Conservation (phyloP, 37 sponge, comb jelly and placozoan species). For the Theonella swinhoei region DNA sequence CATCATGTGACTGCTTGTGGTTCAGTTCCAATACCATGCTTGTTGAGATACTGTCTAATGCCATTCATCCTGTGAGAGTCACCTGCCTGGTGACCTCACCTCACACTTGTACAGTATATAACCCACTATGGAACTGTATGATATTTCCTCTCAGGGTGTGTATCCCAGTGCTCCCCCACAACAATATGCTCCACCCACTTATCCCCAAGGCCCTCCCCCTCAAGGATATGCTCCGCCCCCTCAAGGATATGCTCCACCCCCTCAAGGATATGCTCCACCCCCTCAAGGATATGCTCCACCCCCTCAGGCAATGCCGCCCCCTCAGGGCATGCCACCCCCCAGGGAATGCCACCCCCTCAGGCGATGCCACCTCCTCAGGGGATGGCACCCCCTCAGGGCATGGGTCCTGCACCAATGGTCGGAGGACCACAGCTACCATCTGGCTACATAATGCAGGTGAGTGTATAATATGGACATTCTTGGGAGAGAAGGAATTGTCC, state of each 20-base stretch:
- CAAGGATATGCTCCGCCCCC: slow-evolving; percentile 25
- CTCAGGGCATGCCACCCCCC: slow-evolving; percentile 6
- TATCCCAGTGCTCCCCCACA: slow-evolving; percentile 1
- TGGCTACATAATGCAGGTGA: slow-evolving; percentile 30
- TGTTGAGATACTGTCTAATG: background rate
- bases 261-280: background rate
- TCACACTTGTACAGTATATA: no score
- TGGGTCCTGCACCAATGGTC: background rate
- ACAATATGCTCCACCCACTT: background rate
- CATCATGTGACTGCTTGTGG: background rate
- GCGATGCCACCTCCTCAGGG: slow-evolving; percentile 2
- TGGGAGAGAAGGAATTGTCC: background rate
- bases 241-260: background rate
- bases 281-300: slow-evolving; percentile 6
- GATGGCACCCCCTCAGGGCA: slow-evolving; percentile 3
- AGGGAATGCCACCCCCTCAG: slow-evolving; percentile 5
- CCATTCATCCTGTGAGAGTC: background rate
- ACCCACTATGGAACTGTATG: no score
- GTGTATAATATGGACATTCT: background rate
- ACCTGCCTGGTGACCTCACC: no score
- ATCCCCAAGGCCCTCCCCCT: slow-evolving; percentile 9
- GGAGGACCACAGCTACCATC: slow-evolving; percentile 25
- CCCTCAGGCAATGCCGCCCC: background rate
- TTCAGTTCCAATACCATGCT: background rate
- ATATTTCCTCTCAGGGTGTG: no score